Evolutionary conservation across 92 coral and sea anemone genomes (phyloP).

Genomic region (Anthopleura xanthogrammica): DNA sequence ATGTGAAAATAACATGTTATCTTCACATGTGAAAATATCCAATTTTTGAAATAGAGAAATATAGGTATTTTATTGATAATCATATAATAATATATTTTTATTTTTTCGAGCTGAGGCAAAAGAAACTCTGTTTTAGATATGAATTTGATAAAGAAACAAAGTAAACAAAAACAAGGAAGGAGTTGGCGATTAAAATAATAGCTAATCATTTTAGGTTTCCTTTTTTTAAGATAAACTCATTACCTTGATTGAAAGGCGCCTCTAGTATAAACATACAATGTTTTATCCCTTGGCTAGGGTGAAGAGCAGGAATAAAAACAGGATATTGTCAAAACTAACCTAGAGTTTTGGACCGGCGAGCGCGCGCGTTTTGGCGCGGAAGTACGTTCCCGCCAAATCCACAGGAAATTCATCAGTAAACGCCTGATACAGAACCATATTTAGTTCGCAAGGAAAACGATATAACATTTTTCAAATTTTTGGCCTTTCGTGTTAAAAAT

Average conservation of each 20-base stretch:
- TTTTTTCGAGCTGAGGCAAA: too few species aligned
- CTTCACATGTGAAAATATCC: too few species aligned
- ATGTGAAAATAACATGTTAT: too few species aligned
- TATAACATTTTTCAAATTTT: too few species aligned
- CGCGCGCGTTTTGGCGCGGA: background rate
- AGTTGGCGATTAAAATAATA: background rate
- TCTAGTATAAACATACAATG: background rate
- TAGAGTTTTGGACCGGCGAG: background rate
- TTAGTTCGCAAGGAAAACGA: too few species aligned
- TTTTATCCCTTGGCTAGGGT: background rate
- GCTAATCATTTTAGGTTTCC: background rate
- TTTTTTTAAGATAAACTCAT: background rate
- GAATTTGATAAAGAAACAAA: background rate
- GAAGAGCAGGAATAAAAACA: background rate
- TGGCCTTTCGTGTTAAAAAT: too few species aligned
- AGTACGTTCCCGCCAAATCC: background rate
- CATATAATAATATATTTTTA: too few species aligned
- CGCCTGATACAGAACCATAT: too few species aligned
- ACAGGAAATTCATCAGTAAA: too few species aligned
- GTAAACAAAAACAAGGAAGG: background rate
- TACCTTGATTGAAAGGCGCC: background rate
- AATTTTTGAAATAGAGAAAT: too few species aligned
- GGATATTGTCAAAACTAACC: background rate
- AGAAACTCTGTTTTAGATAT: background rate
- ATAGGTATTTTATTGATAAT: too few species aligned